A percentile compares a stretch with the other conserved stretches of the same genome.
Conservation (phyloP, 2,797 vertebrate species). For the Oophaga sylvatica region DNA sequence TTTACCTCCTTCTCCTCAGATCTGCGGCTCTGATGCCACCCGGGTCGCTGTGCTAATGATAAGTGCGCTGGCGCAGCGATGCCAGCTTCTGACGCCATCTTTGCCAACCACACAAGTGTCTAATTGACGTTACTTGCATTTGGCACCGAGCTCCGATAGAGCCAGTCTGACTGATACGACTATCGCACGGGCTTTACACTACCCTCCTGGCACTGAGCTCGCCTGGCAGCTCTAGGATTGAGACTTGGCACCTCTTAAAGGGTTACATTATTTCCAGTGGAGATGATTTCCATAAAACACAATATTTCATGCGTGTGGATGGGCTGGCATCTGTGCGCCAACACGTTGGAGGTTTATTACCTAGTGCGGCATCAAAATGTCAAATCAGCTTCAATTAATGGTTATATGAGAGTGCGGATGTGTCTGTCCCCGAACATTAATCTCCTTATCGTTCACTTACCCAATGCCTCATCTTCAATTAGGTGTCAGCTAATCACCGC, state of each 20-base stretch:
- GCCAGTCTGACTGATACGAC: neutral
- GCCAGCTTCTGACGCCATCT: slow-evolving; percentile 12
- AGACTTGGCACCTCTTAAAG: neutral
- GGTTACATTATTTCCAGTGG: neutral
- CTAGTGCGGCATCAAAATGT: slow-evolving; percentile 55
- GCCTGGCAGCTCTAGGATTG: neutral
- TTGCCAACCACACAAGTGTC: slow-evolving; percentile 18
- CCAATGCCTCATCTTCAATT: slow-evolving; percentile 34
- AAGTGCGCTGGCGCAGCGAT: neutral
- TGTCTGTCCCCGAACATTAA: slow-evolving; percentile 51
- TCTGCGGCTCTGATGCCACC: too few relatives aligned
- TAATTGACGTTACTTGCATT: slow-evolving; percentile 13
- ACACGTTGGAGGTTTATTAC: slow-evolving; percentile 42
- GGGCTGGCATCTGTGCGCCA: slow-evolving; percentile 37
- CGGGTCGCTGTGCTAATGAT: neutral
- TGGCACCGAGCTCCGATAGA: neutral
- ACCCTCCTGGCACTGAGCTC: neutral
- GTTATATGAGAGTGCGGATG: slow-evolving; percentile 26
- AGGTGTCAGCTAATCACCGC: slow-evolving; percentile 44
- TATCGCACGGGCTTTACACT: neutral
- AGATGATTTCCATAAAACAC: slow-evolving; percentile 20
- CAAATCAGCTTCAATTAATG: slow-evolving; percentile 57
- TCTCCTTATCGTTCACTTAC: slow-evolving; percentile 55
- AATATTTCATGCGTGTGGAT: slow-evolving; percentile 22
- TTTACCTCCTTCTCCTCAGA: neutral